Percentiles rank a stretch among this genome's conserved stretches.
phyloP scores from a whole-genome alignment of 1,140 invertebrate genomes.

The Choristoneura fumiferana region DNA sequence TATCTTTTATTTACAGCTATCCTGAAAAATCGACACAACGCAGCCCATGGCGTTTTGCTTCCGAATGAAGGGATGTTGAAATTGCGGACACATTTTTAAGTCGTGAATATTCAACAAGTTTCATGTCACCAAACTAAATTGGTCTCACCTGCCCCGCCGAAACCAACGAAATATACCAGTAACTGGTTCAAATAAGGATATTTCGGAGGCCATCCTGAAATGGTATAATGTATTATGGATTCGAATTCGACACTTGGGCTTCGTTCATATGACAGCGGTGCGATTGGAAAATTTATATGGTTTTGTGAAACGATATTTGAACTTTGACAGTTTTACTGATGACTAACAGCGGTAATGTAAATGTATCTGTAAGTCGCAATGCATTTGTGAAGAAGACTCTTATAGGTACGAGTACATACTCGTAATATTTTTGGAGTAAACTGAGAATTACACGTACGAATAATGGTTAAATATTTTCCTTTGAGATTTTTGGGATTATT shows the following conservation, averaged over 20 bases:
- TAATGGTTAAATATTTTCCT: too few relatives aligned
- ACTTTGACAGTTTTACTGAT: too few relatives aligned
- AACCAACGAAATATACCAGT: neutral
- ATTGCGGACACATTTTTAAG: slow-evolving; percentile 3
- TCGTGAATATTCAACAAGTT: slow-evolving; percentile 18
- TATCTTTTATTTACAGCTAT: neutral
- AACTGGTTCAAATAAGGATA: neutral
- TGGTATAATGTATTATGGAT: neutral
- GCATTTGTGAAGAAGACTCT: too few relatives aligned
- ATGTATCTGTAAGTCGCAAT: too few relatives aligned
- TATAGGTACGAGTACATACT: too few relatives aligned
- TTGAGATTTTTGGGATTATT: too few relatives aligned
- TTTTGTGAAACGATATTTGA: too few relatives aligned
- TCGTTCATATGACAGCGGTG: neutral
- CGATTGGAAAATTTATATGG: neutral
- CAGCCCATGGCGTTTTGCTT: neutral
- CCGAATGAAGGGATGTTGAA: slow-evolving; percentile 1
- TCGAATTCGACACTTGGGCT: neutral
- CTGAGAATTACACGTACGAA: too few relatives aligned
- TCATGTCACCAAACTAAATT: neutral
- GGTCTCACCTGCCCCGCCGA: neutral
- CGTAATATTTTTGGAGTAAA: too few relatives aligned
- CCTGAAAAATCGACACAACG: neutral
- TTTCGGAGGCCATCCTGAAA: neutral
- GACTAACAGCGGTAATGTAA: too few relatives aligned